Percentiles rank a stretch among this genome's conserved stretches.
phyloP scores from a whole-genome alignment of 2,797 vertebrate genomes.

The Agapornis canus region DNA sequence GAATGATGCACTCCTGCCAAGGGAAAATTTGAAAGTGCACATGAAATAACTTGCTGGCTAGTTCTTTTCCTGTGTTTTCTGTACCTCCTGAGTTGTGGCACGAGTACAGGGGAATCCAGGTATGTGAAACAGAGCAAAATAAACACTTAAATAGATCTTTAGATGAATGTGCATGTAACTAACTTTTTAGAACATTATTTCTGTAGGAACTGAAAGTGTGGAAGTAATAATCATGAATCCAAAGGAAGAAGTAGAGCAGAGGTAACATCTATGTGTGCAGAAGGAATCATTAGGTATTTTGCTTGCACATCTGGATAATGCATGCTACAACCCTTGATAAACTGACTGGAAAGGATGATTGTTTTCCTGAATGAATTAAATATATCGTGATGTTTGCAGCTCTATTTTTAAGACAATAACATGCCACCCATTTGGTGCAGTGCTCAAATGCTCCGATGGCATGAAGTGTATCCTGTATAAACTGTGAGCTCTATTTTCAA shows the following conservation, averaged over 20 bases:
- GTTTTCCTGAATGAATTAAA: neutral
- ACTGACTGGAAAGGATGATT: neutral
- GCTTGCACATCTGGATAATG: neutral
- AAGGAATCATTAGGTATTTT: neutral
- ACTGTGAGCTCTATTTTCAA: conserved; percentile 47
- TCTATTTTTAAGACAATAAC: neutral
- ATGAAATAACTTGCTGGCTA: neutral
- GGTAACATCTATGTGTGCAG: neutral
- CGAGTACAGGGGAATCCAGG: neutral
- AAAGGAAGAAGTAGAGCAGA: neutral
- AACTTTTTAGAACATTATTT: neutral
- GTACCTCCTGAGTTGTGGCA: neutral
- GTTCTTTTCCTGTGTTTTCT: neutral
- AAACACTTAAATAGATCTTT: neutral
- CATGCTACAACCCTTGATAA: neutral
- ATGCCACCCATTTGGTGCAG: neutral
- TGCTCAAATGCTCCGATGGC: neutral
- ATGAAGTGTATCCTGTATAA: neutral
- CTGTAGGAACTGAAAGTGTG: neutral
- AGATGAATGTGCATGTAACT: neutral
- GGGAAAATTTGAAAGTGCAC: neutral
- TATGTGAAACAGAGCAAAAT: neutral
- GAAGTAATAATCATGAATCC: neutral
- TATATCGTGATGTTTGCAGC: neutral
- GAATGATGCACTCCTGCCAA: neutral